Percentiles rank a stretch among this genome's conserved stretches.
Evolutionary conservation across 2,888 invertebrate species (phyloP).

Genomic region (Psococerastis gibbosa): DNA sequence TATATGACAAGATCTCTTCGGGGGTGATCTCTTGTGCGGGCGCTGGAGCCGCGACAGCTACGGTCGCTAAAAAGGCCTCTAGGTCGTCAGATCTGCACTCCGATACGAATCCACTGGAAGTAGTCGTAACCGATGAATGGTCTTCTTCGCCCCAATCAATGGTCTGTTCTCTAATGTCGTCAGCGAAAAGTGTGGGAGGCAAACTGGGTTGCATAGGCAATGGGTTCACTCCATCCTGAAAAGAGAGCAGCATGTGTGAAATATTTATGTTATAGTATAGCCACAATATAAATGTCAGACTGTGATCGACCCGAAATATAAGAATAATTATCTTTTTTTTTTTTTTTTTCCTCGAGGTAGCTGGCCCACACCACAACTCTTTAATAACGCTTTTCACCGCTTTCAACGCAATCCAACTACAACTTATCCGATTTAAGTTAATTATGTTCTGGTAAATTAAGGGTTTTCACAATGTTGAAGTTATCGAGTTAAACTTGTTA

Average conservation of each 20-base stretch:
- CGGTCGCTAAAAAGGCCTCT: conserved; percentile 66
- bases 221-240: conserved; percentile 41
- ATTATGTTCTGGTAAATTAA: no score
- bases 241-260: no score
- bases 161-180: conserved; percentile 26
- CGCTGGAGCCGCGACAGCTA: conserved; percentile 33
- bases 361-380: no score
- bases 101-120: conserved; percentile 23
- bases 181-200: conserved; percentile 59
- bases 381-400: no score
- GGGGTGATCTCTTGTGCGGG: conserved; percentile 60
- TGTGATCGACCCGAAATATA: no score
- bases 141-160: conserved; percentile 9
- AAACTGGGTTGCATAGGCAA: conserved; percentile 48
- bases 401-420: no score
- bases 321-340: no score
- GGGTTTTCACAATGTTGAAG: no score
- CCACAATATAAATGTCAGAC: neutral
- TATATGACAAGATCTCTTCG: conserved; percentile 68
- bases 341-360: no score
- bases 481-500: no score
- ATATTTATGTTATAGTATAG: neutral
- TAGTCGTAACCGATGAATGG: conserved; percentile 11
- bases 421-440: no score
- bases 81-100: conserved; percentile 37